Conservation (phyloP, 2,888 invertebrate species). For the Itoplectis maculator region DNA sequence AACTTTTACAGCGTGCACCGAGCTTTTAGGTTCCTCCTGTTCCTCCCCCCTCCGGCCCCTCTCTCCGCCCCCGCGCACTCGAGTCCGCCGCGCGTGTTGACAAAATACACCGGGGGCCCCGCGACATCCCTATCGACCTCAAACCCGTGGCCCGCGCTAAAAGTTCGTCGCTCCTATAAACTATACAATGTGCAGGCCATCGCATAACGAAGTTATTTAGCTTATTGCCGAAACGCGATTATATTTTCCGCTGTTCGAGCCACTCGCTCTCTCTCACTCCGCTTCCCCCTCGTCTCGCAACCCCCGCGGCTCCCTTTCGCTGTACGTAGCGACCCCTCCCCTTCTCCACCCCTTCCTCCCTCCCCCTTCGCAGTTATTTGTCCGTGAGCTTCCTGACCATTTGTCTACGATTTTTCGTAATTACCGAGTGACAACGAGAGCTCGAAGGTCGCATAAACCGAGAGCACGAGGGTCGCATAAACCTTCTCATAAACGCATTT, state of each 20-base stretch:
- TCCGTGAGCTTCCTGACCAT: not conserved
- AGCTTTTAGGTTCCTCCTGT: slow-evolving; percentile 25
- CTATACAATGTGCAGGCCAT: slow-evolving; percentile 55
- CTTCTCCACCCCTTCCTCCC: too few relatives aligned
- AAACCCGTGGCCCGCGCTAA: slow-evolving; percentile 35
- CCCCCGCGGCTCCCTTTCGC: slow-evolving; percentile 32
- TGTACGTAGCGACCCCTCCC: not conserved
- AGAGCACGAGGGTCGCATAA: too few relatives aligned
- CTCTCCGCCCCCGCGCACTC: too few relatives aligned
- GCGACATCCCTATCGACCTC: slow-evolving; percentile 7
- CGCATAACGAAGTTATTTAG: slow-evolving; percentile 66
- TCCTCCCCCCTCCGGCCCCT: not conserved
- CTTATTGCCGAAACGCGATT: slow-evolving; percentile 67
- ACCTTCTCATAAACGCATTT: too few relatives aligned
- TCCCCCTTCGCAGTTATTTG: not conserved
- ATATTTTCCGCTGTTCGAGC: slow-evolving; percentile 56
- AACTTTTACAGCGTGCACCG: slow-evolving; percentile 52
- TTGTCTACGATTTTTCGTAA: slow-evolving; percentile 3
- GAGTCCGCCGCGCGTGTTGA: slow-evolving; percentile 12
- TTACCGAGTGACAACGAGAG: too few relatives aligned
- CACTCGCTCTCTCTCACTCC: too few relatives aligned
- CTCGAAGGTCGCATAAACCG: too few relatives aligned
- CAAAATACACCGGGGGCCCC: slow-evolving; percentile 35
- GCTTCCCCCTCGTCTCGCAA: not conserved
- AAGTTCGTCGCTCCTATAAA: slow-evolving; percentile 64